These are phyloP conservation scores for Lethrus apterus DNA, from an alignment of 1,140 invertebrate species.

Conservation along the genomic window DNA sequence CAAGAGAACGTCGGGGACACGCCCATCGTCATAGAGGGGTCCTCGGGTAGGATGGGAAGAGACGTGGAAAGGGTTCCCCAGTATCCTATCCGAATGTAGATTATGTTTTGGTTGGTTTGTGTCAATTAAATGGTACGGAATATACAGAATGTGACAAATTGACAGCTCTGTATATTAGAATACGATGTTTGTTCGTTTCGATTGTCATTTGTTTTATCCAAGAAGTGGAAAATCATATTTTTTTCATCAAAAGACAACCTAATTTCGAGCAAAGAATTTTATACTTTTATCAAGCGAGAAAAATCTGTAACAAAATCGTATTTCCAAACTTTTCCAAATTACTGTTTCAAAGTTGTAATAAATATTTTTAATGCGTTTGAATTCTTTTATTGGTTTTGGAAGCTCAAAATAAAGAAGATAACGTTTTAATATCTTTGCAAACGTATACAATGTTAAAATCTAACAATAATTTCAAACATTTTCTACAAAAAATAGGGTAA, in stretches of 20 bases:
- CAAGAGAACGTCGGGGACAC: conserved; percentile 17
- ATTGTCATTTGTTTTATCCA: conserved; percentile 3
- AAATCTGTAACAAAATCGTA: background rate
- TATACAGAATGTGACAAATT: conserved; percentile 10
- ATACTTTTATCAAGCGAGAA: background rate
- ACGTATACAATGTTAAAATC: no score
- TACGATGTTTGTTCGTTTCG: no score
- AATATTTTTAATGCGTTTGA: no score
- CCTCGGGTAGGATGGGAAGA: conserved; percentile 16
- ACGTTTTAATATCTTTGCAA: no score
- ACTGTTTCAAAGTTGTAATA: background rate
- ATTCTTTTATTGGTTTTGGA: no score
- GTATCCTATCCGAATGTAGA: conserved; percentile 29
- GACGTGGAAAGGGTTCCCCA: conserved; percentile 20
- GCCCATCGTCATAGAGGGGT: conserved; percentile 17
- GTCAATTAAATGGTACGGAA: conserved; percentile 12
- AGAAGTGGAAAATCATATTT: conserved; percentile 10
- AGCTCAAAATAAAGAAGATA: no score
- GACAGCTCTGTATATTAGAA: conserved; percentile 3
- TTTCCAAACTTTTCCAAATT: background rate
- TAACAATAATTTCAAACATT: no score
- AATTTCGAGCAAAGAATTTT: background rate
- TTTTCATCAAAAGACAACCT: background rate
- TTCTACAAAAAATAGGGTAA: no score
- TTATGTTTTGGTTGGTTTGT: conserved; percentile 15